Evolutionary conservation across 2,888 invertebrate species (phyloP), one percentile per base, ranked within the genome.

Genomic region (Cosmia trapezina): DNA sequence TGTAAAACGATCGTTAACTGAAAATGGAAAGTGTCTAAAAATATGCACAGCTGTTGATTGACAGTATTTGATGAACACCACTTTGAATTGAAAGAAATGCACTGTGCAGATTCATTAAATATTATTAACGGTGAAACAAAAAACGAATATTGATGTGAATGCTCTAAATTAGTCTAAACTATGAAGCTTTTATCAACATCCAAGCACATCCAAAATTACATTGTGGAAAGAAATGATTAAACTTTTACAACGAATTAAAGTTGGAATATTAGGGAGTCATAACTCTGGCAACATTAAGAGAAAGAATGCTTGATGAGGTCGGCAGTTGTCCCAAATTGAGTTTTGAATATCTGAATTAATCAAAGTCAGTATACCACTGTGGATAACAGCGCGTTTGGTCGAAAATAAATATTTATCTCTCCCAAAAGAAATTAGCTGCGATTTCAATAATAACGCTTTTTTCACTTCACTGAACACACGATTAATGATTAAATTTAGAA

Each of bases 331-430:
- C 72, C 76, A 70, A 80, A 82, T 76, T 84, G 83, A 77, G 76
- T 93, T 93, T 94, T 93, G 89, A 93, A 93, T 92, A 93, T 85
- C 80, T 87, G 85, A 89, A 94, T 94, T 92, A 93, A 94, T 94
- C 92, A 92, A 89, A 87, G 87, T 81, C 85, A 76, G 78, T 90
- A 88, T 89, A 91, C 88, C 90, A 83, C 86, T 84, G 83, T 77
- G 88, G 85, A 89, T 91, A 92, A 90, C 85, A 88, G 85, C 83
- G 88, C 90, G 82, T 89, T 91, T 89, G 81, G 81, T 76, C 77
- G 54, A 88, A 88, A 90, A 92, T 90, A 92, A 93, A 93, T 90
- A 92, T 90, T 87, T 82, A 85, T 81, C 81, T 81, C 84, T 84
- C 84, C 70, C 71, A 82, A 79, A 83, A 87, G 75, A 87, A 91